These are phyloP conservation scores for Neuroterus valhalla DNA, from an alignment of 1,140 invertebrate genomes.

Conservation along the genomic window DNA sequence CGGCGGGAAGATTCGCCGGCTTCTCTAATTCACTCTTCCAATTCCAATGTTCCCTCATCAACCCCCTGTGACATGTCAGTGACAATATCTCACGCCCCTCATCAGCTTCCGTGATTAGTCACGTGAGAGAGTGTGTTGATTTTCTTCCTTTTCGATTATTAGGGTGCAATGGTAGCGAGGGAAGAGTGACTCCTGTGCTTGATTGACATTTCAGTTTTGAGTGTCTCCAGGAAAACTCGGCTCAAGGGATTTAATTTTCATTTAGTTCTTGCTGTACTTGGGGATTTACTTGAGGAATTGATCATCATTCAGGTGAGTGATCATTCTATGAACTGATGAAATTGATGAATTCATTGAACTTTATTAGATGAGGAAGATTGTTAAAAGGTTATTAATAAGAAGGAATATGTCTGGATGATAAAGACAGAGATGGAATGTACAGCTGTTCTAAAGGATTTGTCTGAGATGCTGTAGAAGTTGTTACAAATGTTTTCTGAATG, in stretches of 20 bases:
- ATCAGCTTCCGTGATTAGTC: background rate
- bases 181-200: background rate
- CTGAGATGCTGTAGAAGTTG: too few relatives aligned
- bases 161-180: background rate
- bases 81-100: background rate
- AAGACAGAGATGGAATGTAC: too few relatives aligned
- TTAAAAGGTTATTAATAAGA: too few relatives aligned
- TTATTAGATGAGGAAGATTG: background rate
- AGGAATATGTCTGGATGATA: too few relatives aligned
- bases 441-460: too few relatives aligned
- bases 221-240: too few relatives aligned
- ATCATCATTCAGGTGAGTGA: slow-evolving; percentile 1
- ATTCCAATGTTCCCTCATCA: background rate
- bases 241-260: background rate
- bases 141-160: background rate
- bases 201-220: background rate
- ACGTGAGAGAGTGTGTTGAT: background rate
- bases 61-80: background rate
- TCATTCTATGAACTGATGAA: background rate
- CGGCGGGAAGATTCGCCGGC: slow-evolving; percentile 16
- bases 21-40: background rate
- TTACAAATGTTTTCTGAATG: too few relatives aligned
- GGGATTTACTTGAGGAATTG: slow-evolving; percentile 4
- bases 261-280: background rate
- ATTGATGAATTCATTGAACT: background rate